Conservation (phyloP, 2,888 invertebrate genomes). For the Melipona bicolor region DNA sequence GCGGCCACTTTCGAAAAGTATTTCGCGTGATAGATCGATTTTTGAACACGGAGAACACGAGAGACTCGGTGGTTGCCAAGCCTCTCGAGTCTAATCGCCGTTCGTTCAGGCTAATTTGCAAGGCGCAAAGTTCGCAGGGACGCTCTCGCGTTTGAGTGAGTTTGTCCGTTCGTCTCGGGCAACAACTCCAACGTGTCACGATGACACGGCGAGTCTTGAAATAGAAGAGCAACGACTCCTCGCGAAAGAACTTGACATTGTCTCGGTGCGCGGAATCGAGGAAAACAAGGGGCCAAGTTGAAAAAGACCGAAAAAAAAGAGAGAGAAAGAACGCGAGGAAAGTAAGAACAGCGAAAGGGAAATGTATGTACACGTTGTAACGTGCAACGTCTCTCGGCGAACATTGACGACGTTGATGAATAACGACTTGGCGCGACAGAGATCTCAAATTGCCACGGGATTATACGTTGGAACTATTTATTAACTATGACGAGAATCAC, state of each 20-base stretch:
- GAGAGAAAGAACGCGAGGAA: too few relatives aligned
- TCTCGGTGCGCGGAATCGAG: conserved; percentile 27
- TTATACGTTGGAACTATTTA: conserved; percentile 60
- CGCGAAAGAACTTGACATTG: conserved; percentile 66
- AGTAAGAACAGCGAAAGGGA: background rate
- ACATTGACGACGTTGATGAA: conserved; percentile 22
- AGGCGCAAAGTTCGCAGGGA: conserved; percentile 19
- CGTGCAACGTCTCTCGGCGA: background rate
- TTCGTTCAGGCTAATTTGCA: conserved; percentile 37
- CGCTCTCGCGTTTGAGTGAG: conserved; percentile 6
- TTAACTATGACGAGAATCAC: conserved; percentile 53
- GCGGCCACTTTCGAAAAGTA: background rate
- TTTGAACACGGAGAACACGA: background rate
- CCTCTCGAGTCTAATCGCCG: conserved; percentile 18
- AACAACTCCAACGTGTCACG: conserved; percentile 31
- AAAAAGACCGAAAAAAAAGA: background rate
- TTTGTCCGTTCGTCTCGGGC: conserved; percentile 33
- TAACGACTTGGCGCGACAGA: conserved; percentile 50
- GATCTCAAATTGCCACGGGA: conserved; percentile 49
- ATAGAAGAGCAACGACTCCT: conserved; percentile 69
- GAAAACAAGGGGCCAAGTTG: background rate
- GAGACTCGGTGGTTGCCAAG: conserved; percentile 18
- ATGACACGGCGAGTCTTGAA: conserved; percentile 64
- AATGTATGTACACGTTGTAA: background rate
- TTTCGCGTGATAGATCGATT: background rate